Base-by-base conservation (phyloP, 1,140 invertebrate species). In the Hyphantria cunea region DNA sequence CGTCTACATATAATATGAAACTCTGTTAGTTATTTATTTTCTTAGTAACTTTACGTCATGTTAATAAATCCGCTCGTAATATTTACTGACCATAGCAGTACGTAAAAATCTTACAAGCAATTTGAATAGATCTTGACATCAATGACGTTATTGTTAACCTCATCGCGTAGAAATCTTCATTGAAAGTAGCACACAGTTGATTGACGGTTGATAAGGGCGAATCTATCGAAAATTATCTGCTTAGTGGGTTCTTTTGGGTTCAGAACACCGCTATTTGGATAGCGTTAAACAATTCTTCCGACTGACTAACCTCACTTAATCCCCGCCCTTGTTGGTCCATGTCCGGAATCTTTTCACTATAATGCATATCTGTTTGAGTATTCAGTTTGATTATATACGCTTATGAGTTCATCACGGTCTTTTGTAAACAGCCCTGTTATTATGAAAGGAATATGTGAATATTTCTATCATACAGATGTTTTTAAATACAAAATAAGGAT, bases 261-360 rank as follows among this genome's bases (percentile, higher is more conserved):
- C 48, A 65, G 69, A 76, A 74, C 76, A 72, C 80, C 83, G 78
- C 76, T 90, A 82, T 88, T 89, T 88, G 83, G 87, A 70, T 83
- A 86, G 84, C 76, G 87, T 85, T 89, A 89, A 90, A 83, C 82
- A 87, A 87, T 89, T 83, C 78, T 90, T 90, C 84, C 86, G 76
- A 85, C 63, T 75, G 87, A 90, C 77, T 86, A 60, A 70, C 60
- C 78, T 66, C 66, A 67, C 63, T 82, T 78, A 84, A 83, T 78
- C 70, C 76, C 51, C 66, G 60, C 77, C 79, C 80, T 80, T 79
- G 75, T 82, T 73, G 68, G 64, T 65, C 66, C 67, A 72, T 70
- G 70, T 79, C 68, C 67, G 72, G 67, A 66, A 65, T 71, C 55
- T 68, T 64, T 72, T 64, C 64, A 64, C 32, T 72, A 69, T 68